Evolutionary conservation across 2,113 vertebrate genomes (phyloP), one percentile per base, ranked within the genome.

Genomic region (Megatriorchis doriae): DNA sequence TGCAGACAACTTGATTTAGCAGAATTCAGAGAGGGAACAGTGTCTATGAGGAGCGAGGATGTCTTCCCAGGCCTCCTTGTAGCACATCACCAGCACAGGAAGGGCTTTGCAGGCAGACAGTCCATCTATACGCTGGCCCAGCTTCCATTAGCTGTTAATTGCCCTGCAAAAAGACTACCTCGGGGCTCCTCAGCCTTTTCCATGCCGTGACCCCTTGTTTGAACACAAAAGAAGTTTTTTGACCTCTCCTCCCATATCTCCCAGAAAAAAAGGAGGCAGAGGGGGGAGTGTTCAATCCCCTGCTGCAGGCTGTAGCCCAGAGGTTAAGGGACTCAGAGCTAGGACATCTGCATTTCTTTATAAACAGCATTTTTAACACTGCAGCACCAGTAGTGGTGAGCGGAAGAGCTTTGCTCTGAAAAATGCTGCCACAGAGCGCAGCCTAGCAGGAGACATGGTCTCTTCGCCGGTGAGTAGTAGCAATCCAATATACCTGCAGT

Each of bases 11-110:
- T 29, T 65, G 56, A 47, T 80, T 79, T 45, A 70, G 52, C 48
- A 65, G 12, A 16, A 26, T 63, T 55, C 36, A 65, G 59, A 78
- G 63, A 63, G n/a, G 26, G 11, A 9, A 42, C n/a, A 38, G 36
- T 1, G 7, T 59, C 63, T n/a, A 0, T 25, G 59, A 84, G 42
- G 43, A 7, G 13, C 0, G 2, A 74, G 52, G 25, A 70, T 43
- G 21, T 42, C 16, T 86, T 43, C 23, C 17, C 1, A 2, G 15
- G 27, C 22, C 29, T 36, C 34, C 36, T 48, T 71, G n/a, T 45
- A 81, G 32, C 34, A 23, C n/a, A 22, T 13, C 8, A 50, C 10
- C 23, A 40, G 40, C n/a, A 38, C 26, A 32, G 40, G 43, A 59
- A 43, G 36, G 55, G 43, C 63, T 86, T 55, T 70, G 34, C 40